Percentiles rank a stretch among this genome's conserved stretches.
Evolutionary conservation across 2,113 vertebrate species (phyloP).

Genomic region (Coryphaenoides rupestris): DNA sequence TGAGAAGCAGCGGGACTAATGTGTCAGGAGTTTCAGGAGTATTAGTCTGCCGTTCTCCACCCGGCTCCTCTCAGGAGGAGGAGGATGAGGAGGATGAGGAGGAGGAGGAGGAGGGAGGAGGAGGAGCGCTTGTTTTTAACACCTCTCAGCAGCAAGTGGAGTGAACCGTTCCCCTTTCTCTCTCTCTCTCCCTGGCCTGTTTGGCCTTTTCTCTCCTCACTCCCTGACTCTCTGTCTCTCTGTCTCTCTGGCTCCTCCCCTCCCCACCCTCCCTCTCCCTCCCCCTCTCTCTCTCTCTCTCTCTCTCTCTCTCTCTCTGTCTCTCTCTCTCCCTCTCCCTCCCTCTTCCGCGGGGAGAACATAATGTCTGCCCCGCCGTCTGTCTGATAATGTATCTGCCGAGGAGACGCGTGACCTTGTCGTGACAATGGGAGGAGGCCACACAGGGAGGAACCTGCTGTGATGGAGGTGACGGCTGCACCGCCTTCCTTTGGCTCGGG

Average conservation of each 20-base stretch:
- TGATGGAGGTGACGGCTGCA: too few relatives aligned
- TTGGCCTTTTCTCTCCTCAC: neutral
- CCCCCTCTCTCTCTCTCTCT: neutral
- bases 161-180: too few relatives aligned
- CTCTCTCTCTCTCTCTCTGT: neutral
- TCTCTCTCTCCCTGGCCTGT: neutral
- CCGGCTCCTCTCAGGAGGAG: conserved; percentile 11
- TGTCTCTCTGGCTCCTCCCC: too few relatives aligned
- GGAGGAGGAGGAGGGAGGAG: neutral
- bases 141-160: neutral
- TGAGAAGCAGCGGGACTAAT: conserved; percentile 46
- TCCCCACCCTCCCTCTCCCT: neutral
- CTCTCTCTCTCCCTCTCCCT: neutral
- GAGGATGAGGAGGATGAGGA: neutral
- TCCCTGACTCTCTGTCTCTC: neutral
- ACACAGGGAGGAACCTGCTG: neutral
- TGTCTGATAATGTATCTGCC: too few relatives aligned
- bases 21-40: conserved; percentile 55
- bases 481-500: too few relatives aligned
- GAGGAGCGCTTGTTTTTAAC: conserved; percentile 2
- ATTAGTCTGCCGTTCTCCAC: conserved; percentile 35
- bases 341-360: neutral
- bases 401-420: too few relatives aligned
- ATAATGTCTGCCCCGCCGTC: neutral
- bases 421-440: neutral